These are phyloP conservation scores for Epinephelus malabaricus DNA, from an alignment of 2,797 vertebrate genomes.

Conservation along the genomic window DNA sequence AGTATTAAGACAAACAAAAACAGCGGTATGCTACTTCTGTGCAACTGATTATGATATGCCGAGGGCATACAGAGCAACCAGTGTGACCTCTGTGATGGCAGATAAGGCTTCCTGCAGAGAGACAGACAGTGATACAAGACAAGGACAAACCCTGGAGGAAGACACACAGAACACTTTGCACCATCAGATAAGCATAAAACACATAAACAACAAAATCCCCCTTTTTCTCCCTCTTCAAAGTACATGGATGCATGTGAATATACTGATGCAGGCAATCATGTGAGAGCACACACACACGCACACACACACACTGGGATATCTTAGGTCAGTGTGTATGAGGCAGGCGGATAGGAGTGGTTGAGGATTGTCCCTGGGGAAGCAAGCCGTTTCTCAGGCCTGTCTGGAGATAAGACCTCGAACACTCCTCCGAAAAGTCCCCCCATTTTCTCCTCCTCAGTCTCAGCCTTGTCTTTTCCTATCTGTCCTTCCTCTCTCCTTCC, in stretches of 20 bases:
- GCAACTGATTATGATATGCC: constrained; percentile 26
- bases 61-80: constrained; percentile 30
- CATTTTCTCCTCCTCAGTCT: constrained; percentile 33
- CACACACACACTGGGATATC: constrained; percentile 10
- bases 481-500: constrained; percentile 23
- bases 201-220: constrained; percentile 35
- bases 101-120: constrained; percentile 49
- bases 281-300: constrained; percentile 27
- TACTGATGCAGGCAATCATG: constrained; percentile 36
- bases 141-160: constrained; percentile 48
- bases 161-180: constrained; percentile 35
- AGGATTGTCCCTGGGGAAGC: constrained; percentile 61
- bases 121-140: constrained; percentile 27
- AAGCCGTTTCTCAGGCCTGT: constrained; percentile 59
- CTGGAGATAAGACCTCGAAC: constrained; percentile 79
- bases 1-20: constrained; percentile 36
- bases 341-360: constrained; percentile 64
- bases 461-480: constrained; percentile 6
- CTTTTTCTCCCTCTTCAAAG: constrained; percentile 9
- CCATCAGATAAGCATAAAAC: constrained; percentile 55
- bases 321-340: constrained; percentile 46
- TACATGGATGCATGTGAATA: constrained; percentile 41
- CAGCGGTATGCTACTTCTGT: constrained; percentile 16
- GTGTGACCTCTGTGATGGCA: constrained; percentile 54
- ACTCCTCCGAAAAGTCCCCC: constrained; percentile 41